Evolutionary conservation across 2,797 vertebrate species (phyloP), one percentile per base, ranked within the genome.

Genomic region (Helarctos malayanus): DNA sequence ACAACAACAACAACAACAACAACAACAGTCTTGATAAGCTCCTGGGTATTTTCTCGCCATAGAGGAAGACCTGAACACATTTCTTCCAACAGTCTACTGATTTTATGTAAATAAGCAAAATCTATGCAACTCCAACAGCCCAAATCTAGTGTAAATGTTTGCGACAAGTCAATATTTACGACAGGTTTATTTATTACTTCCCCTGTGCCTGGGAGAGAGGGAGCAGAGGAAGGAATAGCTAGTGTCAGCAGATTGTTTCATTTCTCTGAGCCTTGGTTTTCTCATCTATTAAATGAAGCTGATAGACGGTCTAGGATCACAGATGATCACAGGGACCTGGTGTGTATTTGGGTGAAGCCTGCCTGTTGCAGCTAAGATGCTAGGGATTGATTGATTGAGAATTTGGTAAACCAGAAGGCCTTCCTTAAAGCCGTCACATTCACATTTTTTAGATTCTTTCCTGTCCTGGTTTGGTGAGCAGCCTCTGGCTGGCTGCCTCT

Each of bases 91-190:
- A 2, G 87, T 87, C 85, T 78, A 63, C 69, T 69, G 27, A 59
- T 83, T 95, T 95, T 96, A 96, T 81, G 63, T 57, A 96, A 92
- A 52, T 27, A 47, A 98, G 13, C 59, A 65, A 96, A 95, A 76
- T 61, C 79, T 91, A 59, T 76, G 45, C 45, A 95, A 76, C 63
- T 61, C 13, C 89, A 15, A 83, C 10, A 97, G 27, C 41, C 52
- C 63, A 94, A 97, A 95, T 57, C 35, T 81, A 90, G 96, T 95
- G 54, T 38, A 93, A 96, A 73, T 23, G 10, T 76, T 76, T 38
- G 81, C 96, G 81, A 78, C 68, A 87, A 97, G 73, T 47, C 23
- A 75, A 2, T 18, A 35, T 23, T 82, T 68, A 94, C 29, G 35
- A 25, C 14, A 52, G 23, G 5, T 63, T 47, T 73, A 71, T 78